Evolutionary conservation across 1,140 invertebrate species (phyloP).

Genomic region (Tetramorium parvispinum): DNA sequence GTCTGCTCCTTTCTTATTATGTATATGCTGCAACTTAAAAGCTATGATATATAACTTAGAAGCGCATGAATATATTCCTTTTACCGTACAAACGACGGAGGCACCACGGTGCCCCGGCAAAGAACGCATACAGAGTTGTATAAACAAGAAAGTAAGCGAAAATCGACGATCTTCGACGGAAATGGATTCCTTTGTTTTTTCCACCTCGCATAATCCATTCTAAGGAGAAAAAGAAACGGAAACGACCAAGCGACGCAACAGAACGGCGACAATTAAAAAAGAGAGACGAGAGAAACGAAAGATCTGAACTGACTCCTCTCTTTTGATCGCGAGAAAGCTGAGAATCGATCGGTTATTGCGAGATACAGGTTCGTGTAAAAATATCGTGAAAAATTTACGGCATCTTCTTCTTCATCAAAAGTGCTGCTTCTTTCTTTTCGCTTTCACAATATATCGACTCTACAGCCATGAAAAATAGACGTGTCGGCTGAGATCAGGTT

Average conservation of each 20-base stretch:
- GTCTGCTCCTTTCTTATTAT: conserved; percentile 80
- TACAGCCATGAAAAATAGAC: conserved; percentile 79
- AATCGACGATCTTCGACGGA: conserved; percentile 25
- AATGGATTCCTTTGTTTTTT: not conserved
- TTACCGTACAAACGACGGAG: conserved; percentile 65
- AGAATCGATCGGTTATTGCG: conserved; percentile 45
- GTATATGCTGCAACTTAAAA: conserved; percentile 80
- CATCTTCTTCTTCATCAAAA: conserved; percentile 54
- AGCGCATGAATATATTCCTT: conserved; percentile 42
- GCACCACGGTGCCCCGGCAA: conserved; percentile 40
- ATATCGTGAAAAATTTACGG: conserved; percentile 46
- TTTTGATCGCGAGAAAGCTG: conserved; percentile 33
- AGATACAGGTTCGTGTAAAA: conserved; percentile 51
- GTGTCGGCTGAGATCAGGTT: conserved; percentile 71
- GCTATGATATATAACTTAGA: conserved; percentile 72
- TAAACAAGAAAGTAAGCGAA: conserved; percentile 42
- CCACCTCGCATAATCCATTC: not conserved
- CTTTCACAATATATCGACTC: conserved; percentile 53
- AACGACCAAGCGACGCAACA: conserved; percentile 59
- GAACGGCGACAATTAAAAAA: conserved; percentile 59
- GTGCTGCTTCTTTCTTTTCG: conserved; percentile 29
- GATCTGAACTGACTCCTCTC: not conserved
- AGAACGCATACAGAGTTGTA: conserved; percentile 22
- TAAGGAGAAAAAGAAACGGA: conserved; percentile 62
- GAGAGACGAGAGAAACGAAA: not conserved